These are phyloP conservation scores for Drosophila dives DNA, from an alignment of 2,888 invertebrate species.

Conservation along the genomic window DNA sequence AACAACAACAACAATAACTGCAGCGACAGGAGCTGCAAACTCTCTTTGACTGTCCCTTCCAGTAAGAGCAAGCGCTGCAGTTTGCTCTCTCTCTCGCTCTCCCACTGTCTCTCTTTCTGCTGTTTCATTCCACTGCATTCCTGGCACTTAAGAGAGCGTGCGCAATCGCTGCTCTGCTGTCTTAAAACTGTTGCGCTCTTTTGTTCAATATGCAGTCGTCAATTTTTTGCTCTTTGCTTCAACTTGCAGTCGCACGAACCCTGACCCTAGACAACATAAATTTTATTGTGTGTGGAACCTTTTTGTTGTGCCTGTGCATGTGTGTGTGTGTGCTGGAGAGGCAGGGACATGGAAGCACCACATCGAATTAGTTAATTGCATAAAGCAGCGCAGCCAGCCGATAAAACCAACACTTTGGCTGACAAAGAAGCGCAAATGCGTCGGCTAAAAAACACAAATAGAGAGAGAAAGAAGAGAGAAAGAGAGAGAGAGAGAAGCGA, in stretches of 20 bases:
- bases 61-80: slow-evolving; percentile 59
- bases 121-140: slow-evolving; percentile 46
- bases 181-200: slow-evolving; percentile 21
- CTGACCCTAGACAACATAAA: slow-evolving; percentile 76
- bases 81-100: slow-evolving; percentile 1
- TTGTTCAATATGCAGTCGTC: slow-evolving; percentile 14
- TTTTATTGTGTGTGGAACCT: slow-evolving; percentile 53
- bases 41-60: slow-evolving; percentile 57
- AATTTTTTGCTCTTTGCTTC: slow-evolving; percentile 34
- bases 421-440: slow-evolving; percentile 57
- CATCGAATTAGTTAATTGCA: slow-evolving; percentile 81
- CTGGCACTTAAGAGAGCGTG: slow-evolving; percentile 1
- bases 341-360: slow-evolving; percentile 50
- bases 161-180: slow-evolving; percentile 12
- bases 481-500: neutral
- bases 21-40: slow-evolving; percentile 5
- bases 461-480: neutral
- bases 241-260: slow-evolving; percentile 54
- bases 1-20: slow-evolving; percentile 4
- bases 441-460: slow-evolving; percentile 36
- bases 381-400: slow-evolving; percentile 51
- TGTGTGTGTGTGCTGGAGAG: slow-evolving; percentile 11
- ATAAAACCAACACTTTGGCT: slow-evolving; percentile 55
- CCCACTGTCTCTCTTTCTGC: neutral
- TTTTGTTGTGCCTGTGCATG: slow-evolving; percentile 24